Conservation (phyloP, 2,888 invertebrate genomes). For the Tethea ocularis region DNA sequence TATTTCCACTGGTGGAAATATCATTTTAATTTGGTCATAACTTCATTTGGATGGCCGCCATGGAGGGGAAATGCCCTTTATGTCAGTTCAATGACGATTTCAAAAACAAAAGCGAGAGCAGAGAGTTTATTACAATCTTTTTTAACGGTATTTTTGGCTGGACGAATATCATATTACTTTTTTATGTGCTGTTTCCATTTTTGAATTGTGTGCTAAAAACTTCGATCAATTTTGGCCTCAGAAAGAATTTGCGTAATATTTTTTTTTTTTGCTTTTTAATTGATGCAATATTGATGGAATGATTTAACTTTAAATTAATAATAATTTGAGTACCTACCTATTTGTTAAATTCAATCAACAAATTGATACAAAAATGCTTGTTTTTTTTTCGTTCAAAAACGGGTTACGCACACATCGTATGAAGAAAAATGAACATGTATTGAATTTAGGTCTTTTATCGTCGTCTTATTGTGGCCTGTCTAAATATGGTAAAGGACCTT, state of each 20-base stretch:
- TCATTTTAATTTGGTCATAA: conserved; percentile 21
- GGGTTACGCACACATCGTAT: too few relatives aligned
- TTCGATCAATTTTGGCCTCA: too few relatives aligned
- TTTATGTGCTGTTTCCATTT: background rate
- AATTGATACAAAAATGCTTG: background rate
- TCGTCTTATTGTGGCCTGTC: background rate
- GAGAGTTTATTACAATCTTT: conserved; percentile 26
- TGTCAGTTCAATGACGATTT: conserved; percentile 64
- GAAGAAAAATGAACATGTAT: background rate
- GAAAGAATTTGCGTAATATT: too few relatives aligned
- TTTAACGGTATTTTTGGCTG: conserved; percentile 24
- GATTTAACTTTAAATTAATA: too few relatives aligned
- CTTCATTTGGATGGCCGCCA: conserved; percentile 58
- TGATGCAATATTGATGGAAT: too few relatives aligned
- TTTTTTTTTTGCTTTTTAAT: too few relatives aligned
- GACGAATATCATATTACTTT: conserved; percentile 14
- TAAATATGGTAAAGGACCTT: background rate
- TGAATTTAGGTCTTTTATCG: background rate
- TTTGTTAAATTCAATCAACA: too few relatives aligned
- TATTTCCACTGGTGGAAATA: conserved; percentile 2
- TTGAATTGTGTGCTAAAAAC: background rate
- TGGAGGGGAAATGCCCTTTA: conserved; percentile 62
- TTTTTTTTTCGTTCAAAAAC: background rate
- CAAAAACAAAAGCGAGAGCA: conserved; percentile 45
- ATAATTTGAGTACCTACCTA: too few relatives aligned